Conservation (phyloP, 2,888 invertebrate species). For the Poecilus cupreus region DNA sequence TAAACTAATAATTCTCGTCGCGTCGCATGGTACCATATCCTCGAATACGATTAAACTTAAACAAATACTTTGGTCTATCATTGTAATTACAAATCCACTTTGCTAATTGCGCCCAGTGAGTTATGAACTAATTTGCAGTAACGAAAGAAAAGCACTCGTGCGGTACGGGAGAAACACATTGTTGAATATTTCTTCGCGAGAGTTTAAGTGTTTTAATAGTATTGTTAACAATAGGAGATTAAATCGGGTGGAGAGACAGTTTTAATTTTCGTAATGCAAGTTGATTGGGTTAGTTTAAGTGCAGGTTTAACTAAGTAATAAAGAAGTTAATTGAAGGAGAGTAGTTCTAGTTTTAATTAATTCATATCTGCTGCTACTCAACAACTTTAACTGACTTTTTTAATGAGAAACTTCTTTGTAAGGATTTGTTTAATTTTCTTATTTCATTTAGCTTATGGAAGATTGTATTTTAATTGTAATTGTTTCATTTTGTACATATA, state of each 20-base stretch:
- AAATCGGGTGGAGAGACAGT: neutral
- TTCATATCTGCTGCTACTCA: neutral
- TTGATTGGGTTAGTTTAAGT: slow-evolving; percentile 31
- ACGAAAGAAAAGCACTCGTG: slow-evolving; percentile 13
- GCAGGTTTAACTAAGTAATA: slow-evolving; percentile 1
- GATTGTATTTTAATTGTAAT: too few species aligned
- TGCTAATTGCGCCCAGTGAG: slow-evolving; percentile 23
- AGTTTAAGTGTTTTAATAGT: neutral
- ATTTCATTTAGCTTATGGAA: too few species aligned
- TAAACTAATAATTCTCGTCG: neutral
- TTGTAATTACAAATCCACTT: slow-evolving; percentile 36
- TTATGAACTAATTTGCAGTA: slow-evolving; percentile 31
- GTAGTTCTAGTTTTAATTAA: slow-evolving; percentile 23
- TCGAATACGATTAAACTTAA: neutral
- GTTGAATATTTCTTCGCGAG: neutral
- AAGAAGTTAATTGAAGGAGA: neutral
- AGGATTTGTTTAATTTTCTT: too few species aligned
- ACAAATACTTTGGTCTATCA: slow-evolving; percentile 27
- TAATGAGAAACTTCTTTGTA: too few species aligned
- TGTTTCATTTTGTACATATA: too few species aligned
- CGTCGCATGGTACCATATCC: too few species aligned
- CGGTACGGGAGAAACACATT: neutral
- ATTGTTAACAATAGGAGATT: slow-evolving; percentile 1
- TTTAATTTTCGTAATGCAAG: slow-evolving; percentile 30
- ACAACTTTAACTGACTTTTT: too few species aligned